phyloP scores from a whole-genome alignment of 2,797 vertebrate species.

The Malacoraja senta region DNA sequence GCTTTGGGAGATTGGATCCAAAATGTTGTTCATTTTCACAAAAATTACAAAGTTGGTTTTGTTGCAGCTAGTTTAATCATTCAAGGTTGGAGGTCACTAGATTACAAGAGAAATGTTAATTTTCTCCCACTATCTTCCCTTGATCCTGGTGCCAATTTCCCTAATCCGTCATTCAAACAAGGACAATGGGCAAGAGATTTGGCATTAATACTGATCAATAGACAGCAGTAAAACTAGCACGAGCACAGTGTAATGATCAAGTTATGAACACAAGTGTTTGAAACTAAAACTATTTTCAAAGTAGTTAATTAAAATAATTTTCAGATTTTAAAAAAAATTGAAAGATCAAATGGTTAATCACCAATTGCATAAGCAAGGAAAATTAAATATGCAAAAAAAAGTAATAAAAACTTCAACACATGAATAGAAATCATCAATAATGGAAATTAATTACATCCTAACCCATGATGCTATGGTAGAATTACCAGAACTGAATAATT shows the following conservation, averaged over 20 bases:
- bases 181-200: not conserved
- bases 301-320: not conserved
- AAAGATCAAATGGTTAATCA: not conserved
- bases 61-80: not conserved
- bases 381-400: not conserved
- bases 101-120: not conserved
- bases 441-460: not conserved
- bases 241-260: too few relatives aligned
- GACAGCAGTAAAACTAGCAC: too few relatives aligned
- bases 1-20: not conserved
- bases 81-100: not conserved
- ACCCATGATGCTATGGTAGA: not conserved
- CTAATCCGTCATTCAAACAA: not conserved
- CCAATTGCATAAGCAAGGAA: not conserved
- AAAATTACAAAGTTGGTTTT: not conserved
- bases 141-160: not conserved
- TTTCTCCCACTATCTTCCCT: not conserved
- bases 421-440: constrained; percentile 16
- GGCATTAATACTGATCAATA: too few relatives aligned
- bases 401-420: not conserved
- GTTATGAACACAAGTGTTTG: too few relatives aligned
- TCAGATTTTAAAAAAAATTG: not conserved
- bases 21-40: not conserved
- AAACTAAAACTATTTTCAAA: too few relatives aligned
- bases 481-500: constrained; percentile 27